Evolutionary conservation across 1,140 invertebrate species (phyloP), one percentile per base, ranked within the genome.

Genomic region (Solenopsis invicta): DNA sequence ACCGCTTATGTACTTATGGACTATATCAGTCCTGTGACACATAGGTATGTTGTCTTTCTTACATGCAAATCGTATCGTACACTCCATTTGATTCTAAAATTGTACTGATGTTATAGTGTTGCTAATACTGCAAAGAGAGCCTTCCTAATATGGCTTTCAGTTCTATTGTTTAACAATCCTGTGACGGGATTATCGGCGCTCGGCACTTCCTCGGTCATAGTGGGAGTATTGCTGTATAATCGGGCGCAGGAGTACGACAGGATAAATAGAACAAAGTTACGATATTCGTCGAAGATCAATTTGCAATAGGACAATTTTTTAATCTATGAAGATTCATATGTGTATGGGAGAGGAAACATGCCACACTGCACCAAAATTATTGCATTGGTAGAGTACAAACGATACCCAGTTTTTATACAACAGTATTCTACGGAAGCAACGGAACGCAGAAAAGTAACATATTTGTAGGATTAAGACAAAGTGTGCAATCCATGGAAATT

Each of bases 51-150:
- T 21, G 48, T 24, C 90, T 16, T 9, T 9, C 45, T 48, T 45
- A 21, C 41, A 29, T 71, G 34, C 52, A 4, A 18, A 84, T 66
- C 12, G 61, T 21, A 50, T 4, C 16, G 34, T 2, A 61, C 24
- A 41, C 0, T 4, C 54, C 24, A 4, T n/a, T 16, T 56, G 56
- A 54, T 76, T 72, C 29, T 72, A 82, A 76, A 50, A 18, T 62
- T 45, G 1, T 76, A 9, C 1, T 59, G 5, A 61, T 90, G 52
- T 96, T 96, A 88, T 95, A 98, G 98, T 96, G 98, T 98, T 85
- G 97, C 97, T 12, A 98, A 98, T 95, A 98, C 98, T 85, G 97
- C 97, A 24, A 98, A 98, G 94, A 95, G 98, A 93, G 98, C 98
- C 52, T 97, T 98, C 91, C 95, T 98, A 37, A 98, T 98, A 88